phyloP scores from a whole-genome alignment of 2,113 vertebrate genomes.

The Cavia porcellus region DNA sequence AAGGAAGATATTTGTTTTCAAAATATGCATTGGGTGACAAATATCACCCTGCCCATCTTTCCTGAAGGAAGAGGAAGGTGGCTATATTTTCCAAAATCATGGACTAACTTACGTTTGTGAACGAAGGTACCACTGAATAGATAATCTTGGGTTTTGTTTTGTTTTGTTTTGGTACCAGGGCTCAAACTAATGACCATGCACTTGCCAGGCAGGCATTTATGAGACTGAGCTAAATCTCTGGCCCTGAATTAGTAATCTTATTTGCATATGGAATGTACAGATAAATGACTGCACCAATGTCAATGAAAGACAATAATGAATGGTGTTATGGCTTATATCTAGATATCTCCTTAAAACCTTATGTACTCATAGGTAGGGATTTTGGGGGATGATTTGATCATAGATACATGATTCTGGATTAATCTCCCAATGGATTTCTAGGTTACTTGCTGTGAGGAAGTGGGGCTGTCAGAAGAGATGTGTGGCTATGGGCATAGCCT shows the following conservation, averaged over 20 bases:
- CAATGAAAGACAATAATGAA: not conserved
- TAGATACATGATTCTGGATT: not conserved
- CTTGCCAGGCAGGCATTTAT: no score
- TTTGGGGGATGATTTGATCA: not conserved
- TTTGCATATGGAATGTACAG: not conserved
- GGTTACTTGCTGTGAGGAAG: not conserved
- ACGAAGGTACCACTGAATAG: not conserved
- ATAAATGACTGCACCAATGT: not conserved
- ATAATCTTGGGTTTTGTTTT: no score
- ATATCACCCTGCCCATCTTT: not conserved
- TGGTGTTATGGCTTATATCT: not conserved
- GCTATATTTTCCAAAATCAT: not conserved
- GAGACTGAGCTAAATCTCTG: no score
- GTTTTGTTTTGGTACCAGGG: no score
- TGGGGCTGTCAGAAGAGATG: not conserved
- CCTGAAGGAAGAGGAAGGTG: not conserved
- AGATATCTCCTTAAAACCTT: not conserved
- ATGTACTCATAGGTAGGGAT: not conserved
- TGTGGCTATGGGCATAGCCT: not conserved
- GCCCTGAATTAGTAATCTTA: not conserved
- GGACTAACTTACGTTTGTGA: not conserved
- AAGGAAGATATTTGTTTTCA: not conserved
- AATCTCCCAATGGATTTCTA: not conserved
- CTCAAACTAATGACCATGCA: no score
- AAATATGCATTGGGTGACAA: not conserved